Evolutionary conservation across 2,888 invertebrate species (phyloP).

Genomic region (Hirtodrosophila duncani): DNA sequence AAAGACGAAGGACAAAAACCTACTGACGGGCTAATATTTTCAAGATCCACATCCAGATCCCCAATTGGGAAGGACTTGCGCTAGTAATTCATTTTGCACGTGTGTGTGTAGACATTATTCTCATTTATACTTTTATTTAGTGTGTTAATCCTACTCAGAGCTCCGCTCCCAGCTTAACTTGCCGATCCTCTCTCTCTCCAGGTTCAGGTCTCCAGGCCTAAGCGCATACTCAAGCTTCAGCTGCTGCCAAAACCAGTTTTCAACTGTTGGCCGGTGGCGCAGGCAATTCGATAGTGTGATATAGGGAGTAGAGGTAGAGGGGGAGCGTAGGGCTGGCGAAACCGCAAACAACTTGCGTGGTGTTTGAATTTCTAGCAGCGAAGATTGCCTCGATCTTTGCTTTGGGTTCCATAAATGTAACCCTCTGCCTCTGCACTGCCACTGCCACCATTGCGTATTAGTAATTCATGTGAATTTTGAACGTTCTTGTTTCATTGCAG

Average conservation of each 20-base stretch:
- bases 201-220: slow-evolving; percentile 1
- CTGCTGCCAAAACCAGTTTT: slow-evolving; percentile 40
- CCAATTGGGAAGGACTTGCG: too few relatives aligned
- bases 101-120: too few relatives aligned
- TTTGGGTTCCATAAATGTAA: too few relatives aligned
- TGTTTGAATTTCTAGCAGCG: too few relatives aligned
- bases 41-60: too few relatives aligned
- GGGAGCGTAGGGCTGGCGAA: background rate
- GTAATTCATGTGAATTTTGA: slow-evolving; percentile 6
- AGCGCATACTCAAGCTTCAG: slow-evolving; percentile 27
- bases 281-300: too few relatives aligned
- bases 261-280: background rate
- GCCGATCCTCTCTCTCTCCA: slow-evolving; percentile 17
- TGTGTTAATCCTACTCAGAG: too few relatives aligned
- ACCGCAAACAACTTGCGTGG: too few relatives aligned
- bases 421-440: background rate
- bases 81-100: too few relatives aligned
- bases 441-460: slow-evolving; percentile 21
- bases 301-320: background rate
- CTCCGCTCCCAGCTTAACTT: background rate
- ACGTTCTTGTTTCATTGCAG: background rate
- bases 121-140: too few relatives aligned
- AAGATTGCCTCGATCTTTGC: too few relatives aligned
- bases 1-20: background rate
- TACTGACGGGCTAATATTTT: background rate